Conservation (phyloP, 2,888 invertebrate genomes). For the Meta bourneti region DNA sequence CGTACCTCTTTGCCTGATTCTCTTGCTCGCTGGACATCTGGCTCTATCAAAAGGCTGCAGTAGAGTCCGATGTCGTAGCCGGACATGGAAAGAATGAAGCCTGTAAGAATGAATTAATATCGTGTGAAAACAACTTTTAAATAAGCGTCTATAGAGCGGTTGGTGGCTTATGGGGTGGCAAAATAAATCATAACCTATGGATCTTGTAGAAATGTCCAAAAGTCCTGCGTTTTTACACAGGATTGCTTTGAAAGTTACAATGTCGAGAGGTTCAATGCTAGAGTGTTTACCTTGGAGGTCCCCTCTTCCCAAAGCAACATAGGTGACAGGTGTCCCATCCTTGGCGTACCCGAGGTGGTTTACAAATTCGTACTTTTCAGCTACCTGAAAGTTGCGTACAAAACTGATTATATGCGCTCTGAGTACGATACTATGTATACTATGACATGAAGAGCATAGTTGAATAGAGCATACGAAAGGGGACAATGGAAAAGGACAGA, state of each 20-base stretch:
- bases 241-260: background rate
- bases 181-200: no score
- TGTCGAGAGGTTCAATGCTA: no score
- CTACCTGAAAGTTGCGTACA: background rate
- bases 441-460: no score
- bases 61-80: slow-evolving; percentile 12
- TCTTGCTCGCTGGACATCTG: slow-evolving; percentile 18
- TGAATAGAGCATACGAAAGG: no score
- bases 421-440: no score
- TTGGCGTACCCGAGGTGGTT: slow-evolving; percentile 30
- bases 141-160: background rate
- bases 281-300: slow-evolving; percentile 42
- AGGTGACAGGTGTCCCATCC: slow-evolving; percentile 53
- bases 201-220: no score
- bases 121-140: no score
- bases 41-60: slow-evolving; percentile 17
- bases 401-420: no score
- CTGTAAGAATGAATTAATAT: slow-evolving; percentile 7
- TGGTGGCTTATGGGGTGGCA: no score
- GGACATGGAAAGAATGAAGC: slow-evolving; percentile 19
- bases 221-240: background rate
- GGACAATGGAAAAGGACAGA: no score
- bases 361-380: slow-evolving; percentile 41
- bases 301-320: slow-evolving; percentile 41
- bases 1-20: slow-evolving; percentile 44